A percentile compares a stretch with the other conserved stretches of the same genome.
Evolutionary conservation across 2,888 invertebrate genomes (phyloP).

Genomic region (Spodoptera picta): DNA sequence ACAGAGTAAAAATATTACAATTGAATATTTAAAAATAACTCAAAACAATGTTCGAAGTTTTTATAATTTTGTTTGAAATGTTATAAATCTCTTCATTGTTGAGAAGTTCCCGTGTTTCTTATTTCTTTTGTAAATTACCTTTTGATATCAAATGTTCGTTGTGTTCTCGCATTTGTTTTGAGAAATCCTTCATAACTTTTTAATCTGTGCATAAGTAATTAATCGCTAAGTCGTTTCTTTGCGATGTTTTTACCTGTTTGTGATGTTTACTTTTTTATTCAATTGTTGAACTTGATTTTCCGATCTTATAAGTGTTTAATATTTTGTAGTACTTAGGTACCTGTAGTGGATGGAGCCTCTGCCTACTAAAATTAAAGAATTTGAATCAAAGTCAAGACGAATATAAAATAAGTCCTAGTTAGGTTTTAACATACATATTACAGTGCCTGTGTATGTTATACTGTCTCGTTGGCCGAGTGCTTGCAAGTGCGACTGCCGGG

Average conservation of each 20-base stretch:
- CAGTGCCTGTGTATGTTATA: no score
- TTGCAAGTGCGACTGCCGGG: no score
- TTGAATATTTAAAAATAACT: constrained; percentile 21
- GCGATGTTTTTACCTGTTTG: constrained; percentile 4
- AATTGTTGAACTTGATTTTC: no score
- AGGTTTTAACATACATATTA: no score
- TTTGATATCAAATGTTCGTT: constrained; percentile 32
- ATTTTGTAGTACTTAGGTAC: no score
- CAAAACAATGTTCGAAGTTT: background rate
- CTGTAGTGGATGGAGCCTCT: no score
- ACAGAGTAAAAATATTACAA: background rate
- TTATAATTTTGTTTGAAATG: constrained; percentile 49
- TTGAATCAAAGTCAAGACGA: no score
- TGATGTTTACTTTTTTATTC: no score
- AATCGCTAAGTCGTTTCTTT: background rate
- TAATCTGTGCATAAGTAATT: constrained; percentile 20
- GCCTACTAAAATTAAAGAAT: no score
- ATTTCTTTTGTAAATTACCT: constrained; percentile 42
- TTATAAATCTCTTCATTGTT: constrained; percentile 56
- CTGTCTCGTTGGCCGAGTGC: no score
- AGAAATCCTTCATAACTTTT: constrained; percentile 16
- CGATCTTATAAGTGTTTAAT: no score
- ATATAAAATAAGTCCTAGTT: no score
- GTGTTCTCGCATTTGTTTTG: constrained; percentile 4
- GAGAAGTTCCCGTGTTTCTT: constrained; percentile 32